These are phyloP conservation scores for Pristionchus japonicus DNA, from an alignment of 2,888 invertebrate genomes.

Conservation along the genomic window DNA sequence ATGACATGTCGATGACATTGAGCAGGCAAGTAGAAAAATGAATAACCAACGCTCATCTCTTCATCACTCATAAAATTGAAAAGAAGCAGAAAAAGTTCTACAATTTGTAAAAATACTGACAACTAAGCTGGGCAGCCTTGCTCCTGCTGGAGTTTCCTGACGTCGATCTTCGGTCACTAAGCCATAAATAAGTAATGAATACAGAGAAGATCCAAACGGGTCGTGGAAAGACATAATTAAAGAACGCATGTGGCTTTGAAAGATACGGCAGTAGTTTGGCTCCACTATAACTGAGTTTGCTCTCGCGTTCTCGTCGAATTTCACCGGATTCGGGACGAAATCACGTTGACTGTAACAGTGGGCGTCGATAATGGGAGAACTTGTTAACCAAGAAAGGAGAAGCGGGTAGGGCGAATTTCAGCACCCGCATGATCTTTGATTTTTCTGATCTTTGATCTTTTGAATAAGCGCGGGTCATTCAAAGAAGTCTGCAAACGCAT, in stretches of 20 bases:
- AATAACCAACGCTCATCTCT: not conserved
- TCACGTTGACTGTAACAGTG: not conserved
- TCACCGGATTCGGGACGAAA: not conserved
- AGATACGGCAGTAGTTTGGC: not conserved
- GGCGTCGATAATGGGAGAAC: not conserved
- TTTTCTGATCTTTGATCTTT: too few species aligned
- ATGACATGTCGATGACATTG: too few species aligned
- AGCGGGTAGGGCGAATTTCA: not conserved
- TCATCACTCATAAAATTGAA: too few species aligned
- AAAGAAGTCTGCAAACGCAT: not conserved
- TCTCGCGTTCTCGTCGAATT: too few species aligned
- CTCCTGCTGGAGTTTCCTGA: not conserved
- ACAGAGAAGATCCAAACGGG: not conserved
- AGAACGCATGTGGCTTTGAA: not conserved
- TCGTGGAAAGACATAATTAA: not conserved
- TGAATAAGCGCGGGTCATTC: too few species aligned
- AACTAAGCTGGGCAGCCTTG: not conserved
- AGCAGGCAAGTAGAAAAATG: too few species aligned
- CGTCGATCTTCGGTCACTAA: not conserved
- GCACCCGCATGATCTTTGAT: not conserved
- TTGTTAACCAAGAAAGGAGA: not conserved
- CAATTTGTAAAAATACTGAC: too few species aligned
- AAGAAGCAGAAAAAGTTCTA: not conserved
- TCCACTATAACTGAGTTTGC: not conserved
- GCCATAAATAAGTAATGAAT: not conserved